Evolutionary conservation across 2,888 invertebrate genomes (phyloP), one percentile per base, ranked within the genome.

Genomic region (Acrobasis consociella): DNA sequence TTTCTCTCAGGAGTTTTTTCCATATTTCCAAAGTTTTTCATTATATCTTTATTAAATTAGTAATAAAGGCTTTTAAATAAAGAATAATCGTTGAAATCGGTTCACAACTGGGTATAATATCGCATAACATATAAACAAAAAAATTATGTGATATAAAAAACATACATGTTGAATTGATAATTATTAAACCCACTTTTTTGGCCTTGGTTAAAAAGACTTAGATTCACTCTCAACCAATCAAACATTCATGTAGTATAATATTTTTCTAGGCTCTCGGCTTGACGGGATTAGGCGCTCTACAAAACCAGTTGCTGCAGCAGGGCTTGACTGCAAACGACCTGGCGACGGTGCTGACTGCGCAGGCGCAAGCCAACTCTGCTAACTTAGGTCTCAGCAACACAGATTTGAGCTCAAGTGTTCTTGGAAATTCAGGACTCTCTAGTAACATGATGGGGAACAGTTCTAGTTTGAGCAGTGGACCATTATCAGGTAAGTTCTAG

Each of bases 221-320:
- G 22, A 22, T 22, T 22, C 22, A 22, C 22, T 3, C 22, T 3
- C 2, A 3, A 3, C 22, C 22, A 22, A 22, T 22, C 22, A 22
- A 22, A 55, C 16, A 60, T 68, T 38, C 31, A 31, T 58, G 13
- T 17, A 49, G 17, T 16, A 3, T 1, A 58, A 42, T 39, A 49
- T 62, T 37, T 85, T 85, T 56, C 73, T 22, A 93, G 91, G 93
- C 93, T 11, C 70, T 93, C 51, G 87, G 91, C 51, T 78, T 93
- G 51, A 85, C 89, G 5, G 92, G 93, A 9, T 69, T 93, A 15
- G 92, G 93, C 49, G 91, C 92, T 10, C 80, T 93, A 5, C 93
- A 93, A 66, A 92, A 91, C 71, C 93, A 93, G 71, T 75, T 93
- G 9, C 77, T 93, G 1, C 93, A 93, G 66, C 93, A 93, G 77